Base-by-base conservation (phyloP, 2,888 invertebrate species). In the Leuctra nigra region DNA sequence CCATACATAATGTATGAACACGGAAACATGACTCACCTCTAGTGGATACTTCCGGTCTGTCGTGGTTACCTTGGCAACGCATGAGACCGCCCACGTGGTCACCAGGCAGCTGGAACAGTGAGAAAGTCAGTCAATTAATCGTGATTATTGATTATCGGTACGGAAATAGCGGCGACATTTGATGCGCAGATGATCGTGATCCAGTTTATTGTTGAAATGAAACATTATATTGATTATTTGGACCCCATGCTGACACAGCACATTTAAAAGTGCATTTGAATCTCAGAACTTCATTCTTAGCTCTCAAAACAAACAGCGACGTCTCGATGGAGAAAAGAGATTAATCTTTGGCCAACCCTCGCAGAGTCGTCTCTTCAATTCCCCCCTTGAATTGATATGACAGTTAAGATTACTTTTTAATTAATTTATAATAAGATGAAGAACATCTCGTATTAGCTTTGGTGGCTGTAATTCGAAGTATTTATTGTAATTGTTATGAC, bases 41-140 rank as follows among this genome's bases (percentile, higher is more conserved):
- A 44, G 23, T 9, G 44, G 44, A 23, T 44, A 44, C 44, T 44
- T 44, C 44, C 44, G 44, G 44, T 44, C 23, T 4, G 44, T n/a
- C 22, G 22, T 23, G 22, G 44, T 23, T 23, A 44, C 23, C 20
- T 44, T 44, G 29, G 11, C 6, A 11, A 29, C 11, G 11, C 29
- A 29, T n/a, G 44, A 6, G 23, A 44, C 44, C 22, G 23, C 44
- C 44, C 44, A 44, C 44, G 44, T 20, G 9, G 23, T n/a, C 44
- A 23, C 23, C 22, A 44, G 44, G 22, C 44, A 44, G 22, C 44
- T 44, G 44, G 44, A 11, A 20, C 9, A 44, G 44, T 22, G 22
- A 20, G 20, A 23, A 7, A 23, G 11, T n/a, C 23, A 44, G 7
- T 29, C 11, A 7, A 11, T 29, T 29, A 29, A 11, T 29, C 29